These are phyloP conservation scores for Sthenelais limicola DNA, from an alignment of 2,888 invertebrate species.

Conservation along the genomic window DNA sequence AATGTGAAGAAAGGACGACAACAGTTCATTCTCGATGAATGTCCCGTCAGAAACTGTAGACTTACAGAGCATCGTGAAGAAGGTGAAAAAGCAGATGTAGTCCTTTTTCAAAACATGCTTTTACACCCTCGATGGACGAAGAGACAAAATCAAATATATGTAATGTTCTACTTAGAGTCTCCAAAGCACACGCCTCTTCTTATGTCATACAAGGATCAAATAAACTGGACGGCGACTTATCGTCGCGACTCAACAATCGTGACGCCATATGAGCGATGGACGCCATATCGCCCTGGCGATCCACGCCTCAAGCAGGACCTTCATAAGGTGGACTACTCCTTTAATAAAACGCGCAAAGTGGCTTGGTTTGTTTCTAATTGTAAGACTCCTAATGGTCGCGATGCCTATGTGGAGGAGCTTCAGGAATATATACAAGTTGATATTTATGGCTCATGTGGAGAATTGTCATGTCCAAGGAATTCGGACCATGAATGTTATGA, in stretches of 20 bases:
- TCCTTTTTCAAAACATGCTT: constrained; percentile 38
- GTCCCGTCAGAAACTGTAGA: constrained; percentile 46
- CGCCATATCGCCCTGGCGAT: constrained; percentile 23
- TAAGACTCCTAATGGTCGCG: constrained; percentile 89
- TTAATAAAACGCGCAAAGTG: constrained; percentile 92
- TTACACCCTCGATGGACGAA: constrained; percentile 5
- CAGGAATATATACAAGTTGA: constrained; percentile 82
- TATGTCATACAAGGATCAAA: background rate
- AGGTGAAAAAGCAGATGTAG: constrained; percentile 35
- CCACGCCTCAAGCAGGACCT: background rate
- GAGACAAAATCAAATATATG: constrained; percentile 76
- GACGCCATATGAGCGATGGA: constrained; percentile 83
- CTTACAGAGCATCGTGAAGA: constrained; percentile 37
- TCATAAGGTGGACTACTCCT: constrained; percentile 72
- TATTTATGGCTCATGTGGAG: constrained; percentile 78
- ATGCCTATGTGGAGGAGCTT: constrained; percentile 88
- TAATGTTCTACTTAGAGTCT: constrained; percentile 94
- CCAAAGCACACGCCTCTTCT: constrained; percentile 90
- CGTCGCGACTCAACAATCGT: constrained; percentile 95
- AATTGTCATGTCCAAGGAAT: constrained; percentile 78
- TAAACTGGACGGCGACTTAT: constrained; percentile 99
- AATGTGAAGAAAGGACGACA: background rate
- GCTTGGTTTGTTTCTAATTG: constrained; percentile 99
- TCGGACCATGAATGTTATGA: constrained; percentile 79
- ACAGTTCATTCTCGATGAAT: constrained; percentile 37